phyloP scores from a whole-genome alignment of 2,888 invertebrate species.

The Halocaridina rubra region DNA sequence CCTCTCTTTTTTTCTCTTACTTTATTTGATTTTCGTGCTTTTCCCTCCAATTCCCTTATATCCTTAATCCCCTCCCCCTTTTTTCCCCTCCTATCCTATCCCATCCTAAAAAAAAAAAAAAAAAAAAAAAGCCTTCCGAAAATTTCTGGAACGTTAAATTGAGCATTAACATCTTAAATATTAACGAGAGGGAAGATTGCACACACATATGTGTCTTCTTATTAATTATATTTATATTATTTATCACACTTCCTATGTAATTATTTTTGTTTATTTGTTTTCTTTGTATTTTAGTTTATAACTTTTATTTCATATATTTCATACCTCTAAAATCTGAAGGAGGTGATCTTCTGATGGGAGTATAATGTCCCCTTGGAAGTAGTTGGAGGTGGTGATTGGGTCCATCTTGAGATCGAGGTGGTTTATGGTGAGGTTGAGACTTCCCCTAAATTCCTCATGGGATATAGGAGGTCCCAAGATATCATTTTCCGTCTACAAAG shows the following conservation, averaged over 20 bases:
- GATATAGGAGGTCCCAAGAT: constrained; percentile 20
- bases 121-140: too few species aligned
- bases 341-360: constrained; percentile 28
- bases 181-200: too few species aligned
- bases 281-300: not conserved
- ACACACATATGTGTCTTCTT: not conserved
- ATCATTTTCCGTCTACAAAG: not conserved
- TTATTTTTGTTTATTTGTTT: too few species aligned
- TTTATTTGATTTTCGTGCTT: too few species aligned
- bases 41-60: too few species aligned
- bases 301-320: too few species aligned
- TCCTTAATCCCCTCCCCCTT: too few species aligned
- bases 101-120: too few species aligned
- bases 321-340: constrained; percentile 29
- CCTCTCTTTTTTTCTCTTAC: too few species aligned
- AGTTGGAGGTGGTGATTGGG: constrained; percentile 4
- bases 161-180: too few species aligned
- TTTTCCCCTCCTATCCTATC: too few species aligned
- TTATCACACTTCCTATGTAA: not conserved
- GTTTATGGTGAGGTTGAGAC: not conserved
- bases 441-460: constrained; percentile 9
- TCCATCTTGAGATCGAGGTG: not conserved
- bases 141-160: too few species aligned
- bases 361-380: constrained; percentile 50
- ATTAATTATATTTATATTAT: not conserved